phyloP scores from a whole-genome alignment of 2,113 vertebrate species.

The Oostethus manadensis region DNA sequence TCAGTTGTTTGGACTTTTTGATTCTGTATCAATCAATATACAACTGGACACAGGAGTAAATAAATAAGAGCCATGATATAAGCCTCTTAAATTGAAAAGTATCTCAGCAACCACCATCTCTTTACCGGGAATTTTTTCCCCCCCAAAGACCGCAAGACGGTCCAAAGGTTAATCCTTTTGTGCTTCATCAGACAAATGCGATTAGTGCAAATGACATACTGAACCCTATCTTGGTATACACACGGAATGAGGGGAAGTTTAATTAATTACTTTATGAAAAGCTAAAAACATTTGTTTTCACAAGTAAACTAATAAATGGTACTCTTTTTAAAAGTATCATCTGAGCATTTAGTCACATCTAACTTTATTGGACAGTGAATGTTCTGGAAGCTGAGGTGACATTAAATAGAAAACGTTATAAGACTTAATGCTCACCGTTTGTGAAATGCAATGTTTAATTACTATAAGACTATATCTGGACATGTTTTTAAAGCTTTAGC shows the following conservation, averaged over 20 bases:
- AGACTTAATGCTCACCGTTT: background rate
- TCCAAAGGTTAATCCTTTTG: constrained; percentile 44
- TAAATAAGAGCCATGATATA: constrained; percentile 40
- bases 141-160: constrained; percentile 21
- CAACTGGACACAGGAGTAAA: constrained; percentile 10
- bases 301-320: no score
- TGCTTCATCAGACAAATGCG: constrained; percentile 24
- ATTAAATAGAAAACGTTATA: background rate
- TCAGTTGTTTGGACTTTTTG: background rate
- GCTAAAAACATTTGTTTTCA: background rate
- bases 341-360: background rate
- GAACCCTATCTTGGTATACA: constrained; percentile 33
- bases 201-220: constrained; percentile 25
- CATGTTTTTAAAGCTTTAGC: no score
- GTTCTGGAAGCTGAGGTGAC: background rate
- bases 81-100: constrained; percentile 41
- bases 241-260: background rate
- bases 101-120: constrained; percentile 43
- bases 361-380: background rate
- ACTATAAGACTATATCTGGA: no score
- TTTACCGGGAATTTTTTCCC: constrained; percentile 25
- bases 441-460: background rate
- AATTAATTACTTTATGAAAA: background rate
- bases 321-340: no score
- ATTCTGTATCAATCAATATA: constrained; percentile 17